phyloP scores from a whole-genome alignment of 2,113 vertebrate species.

The Grantiella picta region DNA sequence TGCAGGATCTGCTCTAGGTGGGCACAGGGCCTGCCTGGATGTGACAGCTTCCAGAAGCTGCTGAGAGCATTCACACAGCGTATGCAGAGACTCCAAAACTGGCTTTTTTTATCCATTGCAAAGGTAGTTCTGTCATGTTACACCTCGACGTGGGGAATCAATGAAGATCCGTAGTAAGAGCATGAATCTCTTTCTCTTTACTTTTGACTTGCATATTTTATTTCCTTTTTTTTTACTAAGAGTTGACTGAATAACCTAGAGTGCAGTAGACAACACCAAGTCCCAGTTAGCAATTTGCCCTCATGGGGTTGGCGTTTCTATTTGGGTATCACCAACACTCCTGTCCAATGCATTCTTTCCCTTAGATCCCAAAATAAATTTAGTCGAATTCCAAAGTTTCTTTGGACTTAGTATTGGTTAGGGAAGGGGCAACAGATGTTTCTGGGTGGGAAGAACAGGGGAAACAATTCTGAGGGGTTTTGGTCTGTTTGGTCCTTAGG shows the following conservation, averaged over 20 bases:
- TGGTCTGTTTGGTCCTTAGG: background rate
- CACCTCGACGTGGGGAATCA: background rate
- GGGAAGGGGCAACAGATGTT: background rate
- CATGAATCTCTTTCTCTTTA: background rate
- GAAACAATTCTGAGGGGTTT: background rate
- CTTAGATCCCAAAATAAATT: slow-evolving; percentile 19
- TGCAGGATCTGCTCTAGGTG: background rate
- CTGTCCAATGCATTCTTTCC: background rate
- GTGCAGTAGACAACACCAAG: background rate
- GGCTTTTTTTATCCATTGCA: background rate
- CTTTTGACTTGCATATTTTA: background rate
- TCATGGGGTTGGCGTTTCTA: background rate
- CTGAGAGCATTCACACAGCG: background rate
- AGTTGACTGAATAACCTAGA: background rate
- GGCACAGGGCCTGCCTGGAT: background rate
- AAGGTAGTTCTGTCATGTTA: background rate
- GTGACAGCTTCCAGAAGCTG: background rate
- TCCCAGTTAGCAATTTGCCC: background rate
- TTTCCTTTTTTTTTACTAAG: background rate
- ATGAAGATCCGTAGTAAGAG: background rate
- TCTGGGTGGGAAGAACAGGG: background rate
- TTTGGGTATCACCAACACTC: background rate
- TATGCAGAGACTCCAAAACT: background rate
- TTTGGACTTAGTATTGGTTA: background rate
- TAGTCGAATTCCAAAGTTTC: background rate